phyloP scores from a whole-genome alignment of 2,113 vertebrate species.

The Aspidoscelis tigris region DNA sequence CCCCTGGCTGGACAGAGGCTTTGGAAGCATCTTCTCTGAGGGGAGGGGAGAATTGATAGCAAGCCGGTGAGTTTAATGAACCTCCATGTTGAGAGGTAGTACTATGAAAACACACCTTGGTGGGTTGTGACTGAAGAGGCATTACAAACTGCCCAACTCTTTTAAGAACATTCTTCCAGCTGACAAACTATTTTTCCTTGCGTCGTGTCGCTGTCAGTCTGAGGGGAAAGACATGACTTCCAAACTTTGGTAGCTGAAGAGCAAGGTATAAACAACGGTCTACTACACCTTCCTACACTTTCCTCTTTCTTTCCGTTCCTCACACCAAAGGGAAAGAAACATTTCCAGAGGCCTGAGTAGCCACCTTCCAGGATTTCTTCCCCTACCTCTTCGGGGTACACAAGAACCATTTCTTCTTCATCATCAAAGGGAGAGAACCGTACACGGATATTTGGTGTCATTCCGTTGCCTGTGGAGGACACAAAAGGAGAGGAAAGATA shows the following conservation, averaged over 20 bases:
- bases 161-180: too few species aligned
- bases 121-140: too few species aligned
- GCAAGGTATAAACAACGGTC: neutral
- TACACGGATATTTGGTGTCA: neutral
- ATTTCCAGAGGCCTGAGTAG: neutral
- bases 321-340: neutral
- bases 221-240: too few species aligned
- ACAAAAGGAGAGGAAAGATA: neutral
- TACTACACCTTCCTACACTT: neutral
- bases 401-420: neutral
- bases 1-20: too few species aligned
- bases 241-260: neutral
- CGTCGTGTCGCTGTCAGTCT: too few species aligned
- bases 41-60: too few species aligned
- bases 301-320: neutral
- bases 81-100: too few species aligned
- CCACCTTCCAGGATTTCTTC: neutral
- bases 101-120: too few species aligned
- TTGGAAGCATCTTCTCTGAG: too few species aligned
- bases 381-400: neutral
- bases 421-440: neutral
- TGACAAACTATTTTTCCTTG: too few species aligned
- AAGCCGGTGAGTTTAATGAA: too few species aligned
- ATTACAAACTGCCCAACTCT: too few species aligned
- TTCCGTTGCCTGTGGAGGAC: neutral